Conservation (phyloP, 1,140 invertebrate species). For the Oreohelix idahoensis region DNA sequence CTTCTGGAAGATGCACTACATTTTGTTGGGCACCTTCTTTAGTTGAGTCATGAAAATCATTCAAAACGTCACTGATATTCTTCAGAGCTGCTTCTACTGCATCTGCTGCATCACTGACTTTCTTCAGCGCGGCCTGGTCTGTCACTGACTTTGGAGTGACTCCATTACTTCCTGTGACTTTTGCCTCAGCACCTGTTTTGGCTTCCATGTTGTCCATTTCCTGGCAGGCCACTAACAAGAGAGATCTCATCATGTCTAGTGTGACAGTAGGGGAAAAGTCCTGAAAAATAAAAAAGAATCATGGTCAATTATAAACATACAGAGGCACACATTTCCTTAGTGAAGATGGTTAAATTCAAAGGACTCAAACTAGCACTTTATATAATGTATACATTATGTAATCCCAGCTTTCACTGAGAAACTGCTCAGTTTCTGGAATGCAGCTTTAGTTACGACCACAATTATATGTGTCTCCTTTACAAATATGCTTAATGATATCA, state of each 20-base stretch:
- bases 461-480: no score
- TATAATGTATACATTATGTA: no score
- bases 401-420: no score
- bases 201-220: slow-evolving; percentile 51
- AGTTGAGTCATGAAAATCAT: background rate
- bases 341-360: no score
- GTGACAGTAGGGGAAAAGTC: slow-evolving; percentile 57
- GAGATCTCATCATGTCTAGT: slow-evolving; percentile 67
- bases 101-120: background rate
- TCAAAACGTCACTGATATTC: slow-evolving; percentile 3
- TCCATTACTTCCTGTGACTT: background rate
- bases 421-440: no score
- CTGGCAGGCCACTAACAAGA: slow-evolving; percentile 67
- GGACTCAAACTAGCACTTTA: no score
- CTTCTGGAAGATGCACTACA: background rate
- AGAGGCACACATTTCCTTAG: no score
- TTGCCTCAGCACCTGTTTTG: background rate
- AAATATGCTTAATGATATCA: no score
- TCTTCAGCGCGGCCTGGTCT: background rate
- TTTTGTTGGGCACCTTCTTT: background rate
- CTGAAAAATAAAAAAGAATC: slow-evolving; percentile 27
- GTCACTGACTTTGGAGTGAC: background rate
- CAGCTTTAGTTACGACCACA: no score
- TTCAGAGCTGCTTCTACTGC: background rate
- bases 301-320: no score